Conservation (phyloP, 1,140 invertebrate genomes). For the Nylanderia fulva region DNA sequence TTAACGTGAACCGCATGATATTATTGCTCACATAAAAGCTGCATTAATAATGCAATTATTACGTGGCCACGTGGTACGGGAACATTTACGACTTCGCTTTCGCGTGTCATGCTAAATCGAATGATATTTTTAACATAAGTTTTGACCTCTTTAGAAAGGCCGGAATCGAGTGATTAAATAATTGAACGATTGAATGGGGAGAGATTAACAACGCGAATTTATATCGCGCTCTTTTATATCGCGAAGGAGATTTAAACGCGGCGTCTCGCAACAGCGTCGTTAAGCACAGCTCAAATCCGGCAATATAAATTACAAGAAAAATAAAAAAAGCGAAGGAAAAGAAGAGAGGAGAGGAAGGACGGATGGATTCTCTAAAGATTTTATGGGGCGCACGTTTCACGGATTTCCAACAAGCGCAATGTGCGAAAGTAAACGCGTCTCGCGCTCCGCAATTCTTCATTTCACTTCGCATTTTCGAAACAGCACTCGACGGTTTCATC, state of each 20-base stretch:
- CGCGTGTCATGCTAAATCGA: neutral
- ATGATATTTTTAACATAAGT: constrained; percentile 24
- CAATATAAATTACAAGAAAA: constrained; percentile 35
- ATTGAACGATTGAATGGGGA: constrained; percentile 13
- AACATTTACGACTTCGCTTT: neutral
- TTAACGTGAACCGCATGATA: constrained; percentile 9
- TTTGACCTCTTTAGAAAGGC: neutral
- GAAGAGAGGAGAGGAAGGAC: neutral
- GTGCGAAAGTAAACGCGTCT: neutral
- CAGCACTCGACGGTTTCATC: neutral
- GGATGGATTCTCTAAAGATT: constrained; percentile 17
- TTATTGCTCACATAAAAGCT: constrained; percentile 19
- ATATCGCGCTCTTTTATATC: neutral
- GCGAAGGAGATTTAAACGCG: constrained; percentile 8
- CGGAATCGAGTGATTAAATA: constrained; percentile 21
- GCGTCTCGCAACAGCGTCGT: neutral
- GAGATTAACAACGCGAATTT: neutral
- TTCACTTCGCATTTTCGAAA: constrained; percentile 16
- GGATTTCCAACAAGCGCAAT: constrained; percentile 26
- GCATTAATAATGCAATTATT: constrained; percentile 51
- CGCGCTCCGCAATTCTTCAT: constrained; percentile 31
- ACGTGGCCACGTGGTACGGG: neutral
- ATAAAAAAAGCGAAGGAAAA: neutral
- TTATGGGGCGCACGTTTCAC: constrained; percentile 13
- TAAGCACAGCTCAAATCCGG: constrained; percentile 7